These are phyloP conservation scores for Blennius ocellaris DNA, from an alignment of 2,113 vertebrate genomes.

Conservation along the genomic window DNA sequence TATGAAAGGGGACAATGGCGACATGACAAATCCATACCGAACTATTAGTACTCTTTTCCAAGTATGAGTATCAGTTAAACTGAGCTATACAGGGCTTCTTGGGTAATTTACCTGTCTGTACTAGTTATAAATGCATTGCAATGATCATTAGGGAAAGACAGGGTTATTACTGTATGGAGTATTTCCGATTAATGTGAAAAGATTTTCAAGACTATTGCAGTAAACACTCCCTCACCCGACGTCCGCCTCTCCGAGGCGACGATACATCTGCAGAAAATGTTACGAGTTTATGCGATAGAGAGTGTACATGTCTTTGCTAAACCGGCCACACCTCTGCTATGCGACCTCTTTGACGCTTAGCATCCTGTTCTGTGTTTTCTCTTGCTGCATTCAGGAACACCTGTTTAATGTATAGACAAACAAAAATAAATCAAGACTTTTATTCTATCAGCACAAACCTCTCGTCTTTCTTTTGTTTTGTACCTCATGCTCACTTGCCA, in stretches of 20 bases:
- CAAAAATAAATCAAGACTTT: constrained; percentile 87
- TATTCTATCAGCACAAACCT: constrained; percentile 84
- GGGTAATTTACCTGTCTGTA: constrained; percentile 51
- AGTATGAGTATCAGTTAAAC: constrained; percentile 43
- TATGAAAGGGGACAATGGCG: constrained; percentile 55
- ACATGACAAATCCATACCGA: constrained; percentile 72
- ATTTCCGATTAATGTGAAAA: constrained; percentile 70
- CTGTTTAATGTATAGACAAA: constrained; percentile 87
- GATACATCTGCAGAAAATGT: constrained; percentile 61
- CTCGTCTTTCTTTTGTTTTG: constrained; percentile 34
- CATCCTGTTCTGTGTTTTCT: constrained; percentile 82
- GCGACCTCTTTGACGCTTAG: constrained; percentile 80
- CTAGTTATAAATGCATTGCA: constrained; percentile 56
- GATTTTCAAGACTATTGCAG: constrained; percentile 54
- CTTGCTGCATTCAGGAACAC: constrained; percentile 87
- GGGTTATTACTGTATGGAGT: constrained; percentile 69
- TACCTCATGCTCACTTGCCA: neutral
- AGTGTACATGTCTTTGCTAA: constrained; percentile 79
- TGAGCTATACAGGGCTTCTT: constrained; percentile 61
- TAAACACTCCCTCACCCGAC: constrained; percentile 62
- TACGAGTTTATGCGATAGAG: constrained; percentile 63
- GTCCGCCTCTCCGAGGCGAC: constrained; percentile 62
- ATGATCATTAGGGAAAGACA: constrained; percentile 65
- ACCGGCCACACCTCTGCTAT: constrained; percentile 83
- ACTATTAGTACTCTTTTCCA: constrained; percentile 42